These are phyloP conservation scores for Parascotia fuliginaria DNA, from an alignment of 2,888 invertebrate genomes.

Conservation along the genomic window DNA sequence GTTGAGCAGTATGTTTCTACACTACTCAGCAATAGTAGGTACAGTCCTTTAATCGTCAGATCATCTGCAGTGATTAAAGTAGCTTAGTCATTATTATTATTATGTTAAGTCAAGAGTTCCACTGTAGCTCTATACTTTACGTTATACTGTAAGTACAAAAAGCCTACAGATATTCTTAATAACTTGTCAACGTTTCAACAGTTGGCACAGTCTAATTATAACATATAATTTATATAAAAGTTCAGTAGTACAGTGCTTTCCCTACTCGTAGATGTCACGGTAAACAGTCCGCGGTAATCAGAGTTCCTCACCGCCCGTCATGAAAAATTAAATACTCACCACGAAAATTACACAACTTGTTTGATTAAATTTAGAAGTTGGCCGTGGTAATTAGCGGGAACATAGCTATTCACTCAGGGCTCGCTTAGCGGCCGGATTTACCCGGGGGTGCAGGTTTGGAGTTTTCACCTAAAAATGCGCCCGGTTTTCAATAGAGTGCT, in stretches of 20 bases:
- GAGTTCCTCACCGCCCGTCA: conserved; percentile 45
- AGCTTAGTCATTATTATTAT: too few relatives aligned
- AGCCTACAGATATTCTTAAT: neutral
- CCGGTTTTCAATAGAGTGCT: conserved; percentile 41
- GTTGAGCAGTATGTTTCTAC: too few relatives aligned
- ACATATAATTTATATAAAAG: conserved; percentile 1
- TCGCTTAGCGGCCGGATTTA: conserved; percentile 60
- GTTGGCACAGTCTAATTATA: neutral
- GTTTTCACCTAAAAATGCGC: conserved; percentile 38
- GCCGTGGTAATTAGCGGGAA: conserved; percentile 74
- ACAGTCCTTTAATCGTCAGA: too few relatives aligned
- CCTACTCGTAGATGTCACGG: conserved; percentile 22
- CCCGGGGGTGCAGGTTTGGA: conserved; percentile 29
- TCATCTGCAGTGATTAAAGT: too few relatives aligned
- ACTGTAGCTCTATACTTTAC: too few relatives aligned
- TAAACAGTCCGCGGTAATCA: conserved; percentile 42
- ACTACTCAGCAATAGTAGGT: too few relatives aligned
- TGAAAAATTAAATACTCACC: conserved; percentile 77
- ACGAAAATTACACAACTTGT: conserved; percentile 78
- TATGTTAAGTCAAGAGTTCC: too few relatives aligned
- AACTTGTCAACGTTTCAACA: neutral
- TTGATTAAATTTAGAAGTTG: conserved; percentile 85
- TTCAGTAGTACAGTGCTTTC: neutral
- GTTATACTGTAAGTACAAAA: too few relatives aligned
- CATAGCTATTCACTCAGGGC: conserved; percentile 83